Evolutionary conservation across 1,140 invertebrate genomes (phyloP), one percentile per base, ranked within the genome.

Genomic region (Drosophila watanabei): DNA sequence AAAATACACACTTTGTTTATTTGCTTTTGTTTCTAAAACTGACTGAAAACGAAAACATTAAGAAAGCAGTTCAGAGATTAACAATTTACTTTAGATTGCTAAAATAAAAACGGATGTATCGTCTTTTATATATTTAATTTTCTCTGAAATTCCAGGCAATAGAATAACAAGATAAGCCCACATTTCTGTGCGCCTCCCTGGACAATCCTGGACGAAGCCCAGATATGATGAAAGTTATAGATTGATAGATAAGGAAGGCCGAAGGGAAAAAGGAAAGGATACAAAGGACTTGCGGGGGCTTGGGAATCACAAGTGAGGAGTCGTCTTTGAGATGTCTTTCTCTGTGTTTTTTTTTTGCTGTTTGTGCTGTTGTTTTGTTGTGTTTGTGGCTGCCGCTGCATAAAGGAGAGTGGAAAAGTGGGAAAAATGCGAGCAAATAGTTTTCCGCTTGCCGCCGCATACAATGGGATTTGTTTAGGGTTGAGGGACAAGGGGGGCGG

Each of bases 401-500:
- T 45, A 68, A 65, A 37, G 41, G 62, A n/a, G 37, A 43, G 48
- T 51, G 46, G 37, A 54, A 54, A 43, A 56, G 66, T 52, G 64
- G 51, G 41, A 32, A 73, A 59, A 77, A 73, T 73, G 68, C 52
- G 58, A 70, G 64, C 81, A 79, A 81, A 84, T 84, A 86, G 83
- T 87, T 86, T 86, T 88, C 80, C 84, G 83, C 85, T 80, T 76
- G 52, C 68, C 61, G 52, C 18, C 52, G 49, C 83, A 82, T 76
- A 87, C 63, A 79, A 71, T 43, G 45, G 49, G 45, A 39, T 59
- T 45, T 18, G 24, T 11, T 28, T 39, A 16, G 46, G 46, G 14
- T 28, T 49, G 46, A 16, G 52, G 33, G 18, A 5, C 11, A 9
- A 3, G 1, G n/a, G 28, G 18, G 28, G 28, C 28, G 45, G 60